Base-by-base conservation (phyloP, 2,888 invertebrate genomes). In the Hedychridium roseum region DNA sequence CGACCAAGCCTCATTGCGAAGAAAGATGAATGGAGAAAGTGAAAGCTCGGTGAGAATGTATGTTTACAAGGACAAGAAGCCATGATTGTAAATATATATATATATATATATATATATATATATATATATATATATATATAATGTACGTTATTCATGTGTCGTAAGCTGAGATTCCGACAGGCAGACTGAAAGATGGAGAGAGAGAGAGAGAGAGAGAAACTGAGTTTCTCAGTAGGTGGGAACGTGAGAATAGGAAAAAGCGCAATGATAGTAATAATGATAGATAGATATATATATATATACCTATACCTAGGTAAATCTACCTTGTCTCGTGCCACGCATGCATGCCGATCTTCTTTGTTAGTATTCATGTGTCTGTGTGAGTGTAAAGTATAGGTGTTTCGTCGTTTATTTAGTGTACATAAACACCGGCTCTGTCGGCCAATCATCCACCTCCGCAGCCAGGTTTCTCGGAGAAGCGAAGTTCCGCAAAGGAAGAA, bases 271-370 rank as follows among this genome's bases (percentile, higher is more conserved):
- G 11, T 30, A 30, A 11, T 30, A 30, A 11, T 30, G 9, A 30
- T 30, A 30, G 11, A 9, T n/a, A n/a, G n/a, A n/a, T n/a, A n/a
- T n/a, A n/a, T n/a, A n/a, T n/a, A n/a, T 54, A 50, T n/a, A 54
- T 62, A n/a, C 20, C 15, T 21, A 57, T 59, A 60, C 52, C 57
- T 63, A 58, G 32, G 51, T 67, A 64, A 60, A 64, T 70, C 68
- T 70, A 71, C 66, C 64, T 66, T 65, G 63, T 61, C 64, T 64
- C 70, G 71, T 70, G 71, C 70, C 66, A 68, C 65, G 60, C 71
- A 68, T 70, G 64, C 64, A 66, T 66, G 58, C 42, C 45, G 47
- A 39, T 65, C 48, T 47, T 46, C 53, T 49, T 55, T 46, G 35
- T 36, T 36, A 20, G 14, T 20, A n/a, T n/a, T n/a, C n/a, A n/a